These are phyloP conservation scores for Platyrinchus mystaceus DNA, from an alignment of 2,797 vertebrate species.

Conservation along the genomic window DNA sequence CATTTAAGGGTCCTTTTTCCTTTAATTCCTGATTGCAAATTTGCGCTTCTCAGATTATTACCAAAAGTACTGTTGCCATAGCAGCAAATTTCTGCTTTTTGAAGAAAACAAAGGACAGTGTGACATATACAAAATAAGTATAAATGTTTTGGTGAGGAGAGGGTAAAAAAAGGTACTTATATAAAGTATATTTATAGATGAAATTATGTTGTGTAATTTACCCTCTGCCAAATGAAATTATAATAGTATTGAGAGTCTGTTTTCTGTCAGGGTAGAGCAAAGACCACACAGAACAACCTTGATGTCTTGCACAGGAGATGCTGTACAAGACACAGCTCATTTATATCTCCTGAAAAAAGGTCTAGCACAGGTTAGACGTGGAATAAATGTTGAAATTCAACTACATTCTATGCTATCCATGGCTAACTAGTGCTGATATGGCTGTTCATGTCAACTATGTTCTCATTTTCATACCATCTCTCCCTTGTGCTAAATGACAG, in stretches of 20 bases:
- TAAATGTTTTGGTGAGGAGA: neutral
- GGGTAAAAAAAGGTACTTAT: neutral
- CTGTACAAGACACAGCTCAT: neutral
- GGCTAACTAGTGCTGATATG: neutral
- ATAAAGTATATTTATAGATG: neutral
- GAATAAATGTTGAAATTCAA: neutral
- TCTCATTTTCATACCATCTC: neutral
- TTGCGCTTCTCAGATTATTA: neutral
- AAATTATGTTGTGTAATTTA: neutral
- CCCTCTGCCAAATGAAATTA: neutral
- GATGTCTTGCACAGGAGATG: neutral
- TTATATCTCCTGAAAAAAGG: neutral
- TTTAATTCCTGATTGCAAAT: neutral
- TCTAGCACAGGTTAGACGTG: neutral
- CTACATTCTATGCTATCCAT: neutral
- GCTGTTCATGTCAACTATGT: neutral
- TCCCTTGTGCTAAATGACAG: neutral
- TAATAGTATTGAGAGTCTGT: neutral
- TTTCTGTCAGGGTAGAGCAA: neutral
- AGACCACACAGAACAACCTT: neutral
- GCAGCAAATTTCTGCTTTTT: conserved; percentile 7
- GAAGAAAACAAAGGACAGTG: neutral
- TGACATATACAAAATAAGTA: neutral
- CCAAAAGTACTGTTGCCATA: neutral
- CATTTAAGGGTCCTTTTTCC: neutral